A percentile compares a stretch with the other conserved stretches of the same genome.
Conservation (phyloP, 1,140 invertebrate species). For the Drosophila santomea region DNA sequence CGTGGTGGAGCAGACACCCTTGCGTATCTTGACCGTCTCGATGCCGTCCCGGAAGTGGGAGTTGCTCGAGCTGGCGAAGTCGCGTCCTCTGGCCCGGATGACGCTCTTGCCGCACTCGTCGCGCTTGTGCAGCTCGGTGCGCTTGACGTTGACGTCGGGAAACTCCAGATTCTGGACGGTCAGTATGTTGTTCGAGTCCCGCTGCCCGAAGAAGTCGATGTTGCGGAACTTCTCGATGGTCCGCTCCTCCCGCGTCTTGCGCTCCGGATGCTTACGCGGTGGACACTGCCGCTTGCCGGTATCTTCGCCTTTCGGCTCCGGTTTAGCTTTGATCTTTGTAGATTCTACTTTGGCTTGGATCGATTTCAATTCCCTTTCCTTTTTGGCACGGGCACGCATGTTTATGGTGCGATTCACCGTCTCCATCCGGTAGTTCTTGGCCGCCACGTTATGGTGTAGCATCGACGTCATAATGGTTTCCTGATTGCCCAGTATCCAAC, state of each 20-base stretch:
- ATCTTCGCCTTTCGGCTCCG: background rate
- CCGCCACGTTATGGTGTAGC: background rate
- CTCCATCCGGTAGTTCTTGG: background rate
- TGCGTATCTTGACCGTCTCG: constrained; percentile 58
- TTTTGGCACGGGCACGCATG: too few relatives aligned
- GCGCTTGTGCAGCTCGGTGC: constrained; percentile 51
- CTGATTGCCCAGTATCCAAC: background rate
- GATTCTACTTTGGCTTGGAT: too few relatives aligned
- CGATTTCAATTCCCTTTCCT: background rate
- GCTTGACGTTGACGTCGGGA: constrained; percentile 58
- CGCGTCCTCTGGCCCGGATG: constrained; percentile 16
- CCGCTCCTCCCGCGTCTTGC: constrained; percentile 30
- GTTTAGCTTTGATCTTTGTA: too few relatives aligned
- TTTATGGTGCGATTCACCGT: background rate
- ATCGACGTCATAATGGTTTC: background rate
- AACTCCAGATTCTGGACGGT: constrained; percentile 67
- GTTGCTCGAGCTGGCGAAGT: constrained; percentile 53
- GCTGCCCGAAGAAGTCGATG: constrained; percentile 54
- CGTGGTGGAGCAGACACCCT: constrained; percentile 21
- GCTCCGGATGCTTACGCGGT: constrained; percentile 24
- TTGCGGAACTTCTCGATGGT: constrained; percentile 63
- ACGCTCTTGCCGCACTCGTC: constrained; percentile 53
- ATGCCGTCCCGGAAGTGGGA: constrained; percentile 60
- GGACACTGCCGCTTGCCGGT: constrained; percentile 27
- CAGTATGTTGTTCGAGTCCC: constrained; percentile 45